phyloP scores from a whole-genome alignment of 2,113 vertebrate species.

The Campylomormyrus numenius region DNA sequence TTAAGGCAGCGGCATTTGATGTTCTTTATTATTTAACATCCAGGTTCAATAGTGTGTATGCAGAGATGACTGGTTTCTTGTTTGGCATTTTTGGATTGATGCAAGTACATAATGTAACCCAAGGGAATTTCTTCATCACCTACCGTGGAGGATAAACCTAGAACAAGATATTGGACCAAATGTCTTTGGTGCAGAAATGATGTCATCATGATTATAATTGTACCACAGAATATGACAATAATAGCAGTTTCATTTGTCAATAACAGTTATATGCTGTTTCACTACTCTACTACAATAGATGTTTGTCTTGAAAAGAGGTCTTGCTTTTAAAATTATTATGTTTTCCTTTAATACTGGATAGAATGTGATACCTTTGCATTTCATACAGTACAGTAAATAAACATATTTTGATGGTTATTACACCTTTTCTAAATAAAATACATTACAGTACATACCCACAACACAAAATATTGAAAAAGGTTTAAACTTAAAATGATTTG shows the following conservation, averaged over 20 bases:
- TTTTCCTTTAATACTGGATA: background rate
- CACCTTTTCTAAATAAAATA: background rate
- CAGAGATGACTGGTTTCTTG: background rate
- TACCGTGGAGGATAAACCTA: background rate
- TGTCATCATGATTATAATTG: background rate
- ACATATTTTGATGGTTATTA: background rate
- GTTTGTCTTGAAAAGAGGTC: background rate
- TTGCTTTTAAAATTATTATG: background rate
- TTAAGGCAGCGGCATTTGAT: background rate
- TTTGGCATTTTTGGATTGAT: background rate
- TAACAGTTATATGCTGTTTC: background rate
- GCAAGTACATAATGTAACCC: background rate
- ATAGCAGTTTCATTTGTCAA: conserved; percentile 1
- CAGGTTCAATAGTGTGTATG: background rate
- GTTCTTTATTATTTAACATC: background rate
- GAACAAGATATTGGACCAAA: background rate
- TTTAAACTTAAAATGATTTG: background rate
- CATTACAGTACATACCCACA: background rate
- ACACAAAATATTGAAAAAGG: background rate
- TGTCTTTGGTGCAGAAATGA: conserved; percentile 16
- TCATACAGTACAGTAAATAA: background rate
- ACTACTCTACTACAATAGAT: background rate
- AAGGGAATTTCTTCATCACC: background rate
- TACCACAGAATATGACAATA: background rate
- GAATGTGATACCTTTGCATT: background rate